A percentile compares a stretch with the other conserved stretches of the same genome.
Evolutionary conservation across 1,140 invertebrate species (phyloP).

Genomic region (Anastrepha obliqua): DNA sequence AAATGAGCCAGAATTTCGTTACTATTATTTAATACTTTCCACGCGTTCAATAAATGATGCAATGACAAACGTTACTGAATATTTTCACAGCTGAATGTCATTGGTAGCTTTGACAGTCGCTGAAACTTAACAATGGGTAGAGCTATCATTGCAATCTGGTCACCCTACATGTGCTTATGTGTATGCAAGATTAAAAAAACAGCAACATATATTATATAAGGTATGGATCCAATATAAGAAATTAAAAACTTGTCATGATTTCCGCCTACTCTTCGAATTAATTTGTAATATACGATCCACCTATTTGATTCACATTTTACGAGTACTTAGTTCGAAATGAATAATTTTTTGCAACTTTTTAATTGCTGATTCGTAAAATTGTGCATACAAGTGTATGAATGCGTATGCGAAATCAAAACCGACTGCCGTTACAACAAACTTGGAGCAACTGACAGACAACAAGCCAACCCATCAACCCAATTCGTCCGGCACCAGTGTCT

Average conservation of each 20-base stretch:
- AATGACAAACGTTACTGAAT: no score
- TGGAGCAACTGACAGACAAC: neutral
- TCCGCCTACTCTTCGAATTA: neutral
- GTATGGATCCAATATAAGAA: no score
- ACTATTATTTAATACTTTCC: no score
- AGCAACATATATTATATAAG: no score
- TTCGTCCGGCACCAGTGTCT: neutral
- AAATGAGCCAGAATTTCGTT: no score
- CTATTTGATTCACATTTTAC: neutral
- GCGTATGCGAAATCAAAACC: neutral
- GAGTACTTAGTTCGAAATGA: neutral
- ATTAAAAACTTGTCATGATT: neutral
- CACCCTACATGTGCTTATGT: no score
- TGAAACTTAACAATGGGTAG: no score
- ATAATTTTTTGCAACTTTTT: neutral
- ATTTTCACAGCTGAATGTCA: no score
- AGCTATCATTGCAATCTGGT: no score
- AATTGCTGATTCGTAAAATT: neutral
- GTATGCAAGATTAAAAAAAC: no score
- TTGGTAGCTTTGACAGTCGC: no score
- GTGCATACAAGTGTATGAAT: neutral
- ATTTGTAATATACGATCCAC: neutral
- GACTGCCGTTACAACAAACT: neutral
- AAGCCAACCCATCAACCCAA: neutral
- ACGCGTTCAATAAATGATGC: no score